Evolutionary conservation across 2,113 vertebrate species (phyloP).

Genomic region (Bufo bufo): DNA sequence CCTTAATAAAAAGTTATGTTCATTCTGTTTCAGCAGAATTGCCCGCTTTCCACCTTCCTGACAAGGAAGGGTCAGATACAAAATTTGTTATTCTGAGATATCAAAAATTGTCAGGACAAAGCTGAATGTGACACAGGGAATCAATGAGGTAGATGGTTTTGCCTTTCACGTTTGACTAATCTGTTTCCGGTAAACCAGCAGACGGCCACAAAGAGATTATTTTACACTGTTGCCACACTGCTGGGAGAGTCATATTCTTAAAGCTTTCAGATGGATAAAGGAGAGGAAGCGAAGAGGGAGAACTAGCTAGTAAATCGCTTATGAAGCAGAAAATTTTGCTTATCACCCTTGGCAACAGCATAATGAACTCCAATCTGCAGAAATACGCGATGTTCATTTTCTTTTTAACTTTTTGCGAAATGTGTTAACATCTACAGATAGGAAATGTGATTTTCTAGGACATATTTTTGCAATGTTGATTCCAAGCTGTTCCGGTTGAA

Average conservation of each 20-base stretch:
- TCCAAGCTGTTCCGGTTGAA: neutral
- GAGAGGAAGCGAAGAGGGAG: neutral
- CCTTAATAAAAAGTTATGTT: slow-evolving; percentile 1
- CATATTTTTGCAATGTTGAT: slow-evolving; percentile 8
- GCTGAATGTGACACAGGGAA: slow-evolving; percentile 44
- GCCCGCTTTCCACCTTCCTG: neutral
- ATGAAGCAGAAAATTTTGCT: slow-evolving; percentile 45
- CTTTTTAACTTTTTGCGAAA: neutral
- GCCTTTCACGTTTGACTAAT: slow-evolving; percentile 34
- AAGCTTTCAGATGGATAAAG: slow-evolving; percentile 27
- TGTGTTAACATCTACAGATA: slow-evolving; percentile 34
- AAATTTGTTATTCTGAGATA: neutral
- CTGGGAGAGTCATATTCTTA: slow-evolving; percentile 36
- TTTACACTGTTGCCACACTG: slow-evolving; percentile 32
- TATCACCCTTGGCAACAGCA: slow-evolving; percentile 24
- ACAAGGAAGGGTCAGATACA: neutral
- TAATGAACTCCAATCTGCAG: slow-evolving; percentile 36
- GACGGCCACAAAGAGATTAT: slow-evolving; percentile 45
- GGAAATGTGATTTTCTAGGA: neutral
- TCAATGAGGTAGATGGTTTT: slow-evolving; percentile 40
- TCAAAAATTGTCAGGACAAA: slow-evolving; percentile 35
- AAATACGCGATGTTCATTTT: slow-evolving; percentile 3
- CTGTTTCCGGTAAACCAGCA: slow-evolving; percentile 47
- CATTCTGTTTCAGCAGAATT: slow-evolving; percentile 20
- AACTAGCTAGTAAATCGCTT: slow-evolving; percentile 44